These are phyloP conservation scores for Meda fulgida DNA, from an alignment of 2,797 vertebrate species.

Conservation along the genomic window DNA sequence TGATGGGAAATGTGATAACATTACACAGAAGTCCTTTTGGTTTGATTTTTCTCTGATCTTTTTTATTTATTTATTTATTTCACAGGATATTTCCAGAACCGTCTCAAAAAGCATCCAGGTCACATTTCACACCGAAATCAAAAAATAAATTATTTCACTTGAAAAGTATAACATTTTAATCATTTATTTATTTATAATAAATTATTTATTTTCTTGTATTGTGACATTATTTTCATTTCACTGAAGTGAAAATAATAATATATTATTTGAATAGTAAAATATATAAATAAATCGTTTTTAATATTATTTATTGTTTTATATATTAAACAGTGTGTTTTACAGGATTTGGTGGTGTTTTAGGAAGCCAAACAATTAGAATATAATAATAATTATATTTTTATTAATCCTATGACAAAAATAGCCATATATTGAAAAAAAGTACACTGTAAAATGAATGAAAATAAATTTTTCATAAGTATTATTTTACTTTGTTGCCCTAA, in stretches of 20 bases:
- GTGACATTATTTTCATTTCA: not conserved
- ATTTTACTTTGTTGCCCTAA: too few species aligned
- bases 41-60: not conserved
- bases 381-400: not conserved
- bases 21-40: not conserved
- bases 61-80: too few species aligned
- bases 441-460: too few species aligned
- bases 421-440: not conserved
- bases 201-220: not conserved
- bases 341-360: not conserved
- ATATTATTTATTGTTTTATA: not conserved
- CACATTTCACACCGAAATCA: not conserved
- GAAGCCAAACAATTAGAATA: not conserved
- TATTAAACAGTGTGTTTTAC: not conserved
- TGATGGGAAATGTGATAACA: not conserved
- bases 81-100: not conserved
- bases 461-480: not conserved
- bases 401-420: too few species aligned
- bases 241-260: not conserved
- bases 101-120: not conserved
- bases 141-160: too few species aligned
- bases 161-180: too few species aligned
- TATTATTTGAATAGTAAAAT: not conserved
- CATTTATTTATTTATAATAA: too few species aligned
- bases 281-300: not conserved